Conservation (phyloP, 1,140 invertebrate species). For the Trichonephila inaurata region DNA sequence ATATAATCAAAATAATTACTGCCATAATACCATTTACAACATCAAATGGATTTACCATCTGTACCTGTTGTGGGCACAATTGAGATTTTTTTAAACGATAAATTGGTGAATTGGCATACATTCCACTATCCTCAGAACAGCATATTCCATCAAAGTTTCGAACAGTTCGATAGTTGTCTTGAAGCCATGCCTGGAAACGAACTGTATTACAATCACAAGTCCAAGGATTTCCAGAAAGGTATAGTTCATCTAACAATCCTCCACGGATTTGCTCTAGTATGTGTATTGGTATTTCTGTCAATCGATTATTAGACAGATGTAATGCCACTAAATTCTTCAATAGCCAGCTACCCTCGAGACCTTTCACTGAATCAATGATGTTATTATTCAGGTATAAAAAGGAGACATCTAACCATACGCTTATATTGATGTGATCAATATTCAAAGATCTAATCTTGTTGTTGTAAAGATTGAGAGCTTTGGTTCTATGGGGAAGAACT, state of each 20-base stretch:
- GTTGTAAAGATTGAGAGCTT: slow-evolving; percentile 74
- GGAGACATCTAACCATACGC: slow-evolving; percentile 65
- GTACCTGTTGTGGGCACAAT: slow-evolving; percentile 75
- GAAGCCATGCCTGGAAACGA: slow-evolving; percentile 77
- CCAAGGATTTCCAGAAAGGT: slow-evolving; percentile 77
- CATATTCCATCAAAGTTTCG: slow-evolving; percentile 74
- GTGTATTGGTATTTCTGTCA: slow-evolving; percentile 77
- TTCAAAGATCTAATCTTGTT: slow-evolving; percentile 75
- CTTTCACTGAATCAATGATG: slow-evolving; percentile 70
- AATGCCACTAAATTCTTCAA: slow-evolving; percentile 73
- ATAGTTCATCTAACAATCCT: slow-evolving; percentile 74
- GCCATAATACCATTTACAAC: slow-evolving; percentile 76
- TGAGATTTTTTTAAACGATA: slow-evolving; percentile 76
- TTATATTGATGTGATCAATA: slow-evolving; percentile 46
- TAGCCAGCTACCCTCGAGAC: slow-evolving; percentile 71
- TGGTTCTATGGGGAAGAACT: slow-evolving; percentile 76
- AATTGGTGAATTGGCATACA: slow-evolving; percentile 68
- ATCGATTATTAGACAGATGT: slow-evolving; percentile 73
- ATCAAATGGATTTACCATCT: slow-evolving; percentile 74
- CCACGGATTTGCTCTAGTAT: slow-evolving; percentile 76
- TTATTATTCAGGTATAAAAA: slow-evolving; percentile 76
- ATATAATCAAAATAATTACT: slow-evolving; percentile 76
- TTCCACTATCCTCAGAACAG: slow-evolving; percentile 69
- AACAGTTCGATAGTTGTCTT: slow-evolving; percentile 74
- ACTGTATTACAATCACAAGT: slow-evolving; percentile 78